Percentiles rank a stretch among this genome's conserved stretches.
phyloP scores from a whole-genome alignment of 1,140 invertebrate species.

The Zaprionus ornatus region DNA sequence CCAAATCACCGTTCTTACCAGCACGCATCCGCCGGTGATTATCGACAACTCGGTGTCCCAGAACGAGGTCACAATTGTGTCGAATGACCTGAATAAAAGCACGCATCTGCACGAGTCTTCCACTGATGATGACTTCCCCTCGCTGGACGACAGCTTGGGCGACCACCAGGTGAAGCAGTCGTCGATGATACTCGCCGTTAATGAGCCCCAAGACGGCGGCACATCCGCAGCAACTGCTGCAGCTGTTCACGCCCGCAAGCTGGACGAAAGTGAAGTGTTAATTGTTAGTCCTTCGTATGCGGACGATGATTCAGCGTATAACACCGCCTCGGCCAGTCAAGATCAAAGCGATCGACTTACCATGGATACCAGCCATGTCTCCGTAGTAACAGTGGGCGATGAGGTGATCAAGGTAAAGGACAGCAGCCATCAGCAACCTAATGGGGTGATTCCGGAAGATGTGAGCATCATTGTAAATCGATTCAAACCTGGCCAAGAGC shows the following conservation, averaged over 20 bases:
- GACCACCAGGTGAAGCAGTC: constrained; percentile 79
- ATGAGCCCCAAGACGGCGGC: constrained; percentile 43
- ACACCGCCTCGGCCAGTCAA: constrained; percentile 72
- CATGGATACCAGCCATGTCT: constrained; percentile 92
- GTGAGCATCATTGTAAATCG: constrained; percentile 83
- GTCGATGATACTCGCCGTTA: constrained; percentile 75
- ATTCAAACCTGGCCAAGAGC: constrained; percentile 54
- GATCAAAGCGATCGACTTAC: constrained; percentile 72
- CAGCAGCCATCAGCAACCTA: constrained; percentile 83
- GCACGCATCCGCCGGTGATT: constrained; percentile 90
- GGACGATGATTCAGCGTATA: constrained; percentile 78
- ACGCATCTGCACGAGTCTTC: constrained; percentile 87
- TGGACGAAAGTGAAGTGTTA: constrained; percentile 92
- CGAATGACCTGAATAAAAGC: constrained; percentile 89
- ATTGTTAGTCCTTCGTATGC: constrained; percentile 89
- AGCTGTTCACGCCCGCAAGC: constrained; percentile 84
- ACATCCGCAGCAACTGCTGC: constrained; percentile 64
- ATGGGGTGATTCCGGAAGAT: constrained; percentile 70
- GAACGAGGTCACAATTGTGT: constrained; percentile 91
- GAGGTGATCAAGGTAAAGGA: constrained; percentile 89
- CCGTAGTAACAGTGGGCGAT: constrained; percentile 94
- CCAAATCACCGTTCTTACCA: constrained; percentile 92
- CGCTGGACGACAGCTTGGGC: constrained; percentile 90
- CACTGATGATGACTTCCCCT: constrained; percentile 89
- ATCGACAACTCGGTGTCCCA: constrained; percentile 85